Base-by-base conservation (phyloP, 2,888 invertebrate species). In the Hoplodrina ambigua region DNA sequence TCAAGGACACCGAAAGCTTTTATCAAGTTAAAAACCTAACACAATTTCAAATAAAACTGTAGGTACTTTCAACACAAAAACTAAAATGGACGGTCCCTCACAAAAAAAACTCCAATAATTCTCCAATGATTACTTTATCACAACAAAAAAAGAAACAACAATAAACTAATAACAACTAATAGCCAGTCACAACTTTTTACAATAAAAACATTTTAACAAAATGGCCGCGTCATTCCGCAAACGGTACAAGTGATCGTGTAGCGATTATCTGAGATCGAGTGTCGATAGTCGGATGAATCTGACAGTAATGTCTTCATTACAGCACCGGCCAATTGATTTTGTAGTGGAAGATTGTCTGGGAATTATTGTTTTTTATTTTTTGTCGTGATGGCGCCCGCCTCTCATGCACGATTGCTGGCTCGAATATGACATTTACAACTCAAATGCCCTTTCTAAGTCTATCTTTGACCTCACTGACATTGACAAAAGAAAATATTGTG, bases 241-340 rank as follows among this genome's bases (percentile, higher is more conserved):
- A 87, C 87, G 82, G 86, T 86, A 88, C 87, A 50, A 65, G 71
- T 75, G 84, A 86, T 90, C 91, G 88, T 88, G 90, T 89, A 82
- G 80, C 88, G 90, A 92, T 93, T 93, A 92, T 88, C 88, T 86
- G 64, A 71, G 85, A 86, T 87, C 83, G 80, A 87, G 86, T 89
- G 92, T 90, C 87, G 88, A 90, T 90, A 91, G 90, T 87, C 82
- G 72, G 81, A 79, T 81, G 79, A 75, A 83, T 82, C 85, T 75
- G 90, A 90, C 89, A 87, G 89, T 93, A 93, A 94, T 94, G 94
- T 92, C 94, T 94, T 94, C 92, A 94, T 94, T 93, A 93, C 88
- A 11, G 44, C 67, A 55, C 50, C 87, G 85, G 87, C 84, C 92
- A 92, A 93, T 94, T 94, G 93, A 94, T 93, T 94, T 87, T 75